These are phyloP conservation scores for Pipistrellus kuhlii DNA, from an alignment of 2,797 vertebrate genomes.

Conservation along the genomic window DNA sequence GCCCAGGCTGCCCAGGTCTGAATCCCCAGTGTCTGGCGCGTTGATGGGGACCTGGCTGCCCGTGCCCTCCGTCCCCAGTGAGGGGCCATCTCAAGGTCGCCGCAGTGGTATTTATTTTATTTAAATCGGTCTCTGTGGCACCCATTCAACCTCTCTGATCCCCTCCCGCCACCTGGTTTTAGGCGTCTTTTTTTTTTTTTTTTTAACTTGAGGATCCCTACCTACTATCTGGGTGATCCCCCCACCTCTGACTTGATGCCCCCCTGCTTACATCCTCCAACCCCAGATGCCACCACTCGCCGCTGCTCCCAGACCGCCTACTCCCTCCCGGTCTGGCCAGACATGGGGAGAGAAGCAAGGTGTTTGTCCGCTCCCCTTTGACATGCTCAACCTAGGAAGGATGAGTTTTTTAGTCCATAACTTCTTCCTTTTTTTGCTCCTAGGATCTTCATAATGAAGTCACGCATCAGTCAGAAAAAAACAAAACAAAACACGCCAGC, in stretches of 20 bases:
- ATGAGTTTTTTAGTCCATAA: neutral
- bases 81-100: neutral
- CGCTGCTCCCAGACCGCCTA: neutral
- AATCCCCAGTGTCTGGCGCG: neutral
- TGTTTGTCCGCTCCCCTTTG: neutral
- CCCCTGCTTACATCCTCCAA: neutral
- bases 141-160: neutral
- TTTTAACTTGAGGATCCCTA: neutral
- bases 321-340: conserved; percentile 17
- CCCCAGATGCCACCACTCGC: neutral
- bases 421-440: neutral
- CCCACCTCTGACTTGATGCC: neutral
- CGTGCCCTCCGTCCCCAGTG: neutral
- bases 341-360: conserved; percentile 37
- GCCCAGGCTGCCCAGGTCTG: neutral
- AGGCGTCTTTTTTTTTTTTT: neutral
- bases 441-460: conserved; percentile 48
- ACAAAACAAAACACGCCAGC: neutral
- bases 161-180: neutral
- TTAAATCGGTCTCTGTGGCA: neutral
- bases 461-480: conserved; percentile 49
- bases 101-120: neutral
- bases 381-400: conserved; percentile 34
- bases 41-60: neutral
- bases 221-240: neutral